Conservation (phyloP, 2,113 vertebrate species). For the Nothoprocta pentlandii region DNA sequence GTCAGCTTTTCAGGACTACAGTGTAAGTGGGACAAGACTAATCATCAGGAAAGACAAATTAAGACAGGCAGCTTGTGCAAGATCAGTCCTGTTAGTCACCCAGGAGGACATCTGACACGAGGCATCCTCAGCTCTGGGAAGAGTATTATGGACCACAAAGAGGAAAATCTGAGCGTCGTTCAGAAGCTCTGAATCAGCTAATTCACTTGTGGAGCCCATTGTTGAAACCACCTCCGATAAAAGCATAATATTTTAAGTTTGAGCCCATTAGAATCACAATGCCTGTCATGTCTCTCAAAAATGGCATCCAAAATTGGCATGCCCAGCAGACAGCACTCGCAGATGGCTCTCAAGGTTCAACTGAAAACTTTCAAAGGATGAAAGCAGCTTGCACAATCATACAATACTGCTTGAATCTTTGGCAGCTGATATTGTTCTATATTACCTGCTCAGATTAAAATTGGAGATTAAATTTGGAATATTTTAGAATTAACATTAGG, state of each 20-base stretch:
- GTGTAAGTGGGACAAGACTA: neutral
- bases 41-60: slow-evolving; percentile 30
- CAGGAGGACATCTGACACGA: neutral
- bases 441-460: neutral
- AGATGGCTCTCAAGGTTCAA: neutral
- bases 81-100: slow-evolving; percentile 25
- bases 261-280: neutral
- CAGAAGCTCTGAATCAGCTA: neutral
- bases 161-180: neutral
- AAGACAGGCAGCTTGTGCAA: neutral
- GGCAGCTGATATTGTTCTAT: neutral
- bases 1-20: slow-evolving; percentile 26
- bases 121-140: slow-evolving; percentile 1
- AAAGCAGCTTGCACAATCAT: neutral
- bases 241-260: neutral
- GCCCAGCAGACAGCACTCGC: neutral
- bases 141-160: fast-evolving
- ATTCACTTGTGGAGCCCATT: neutral
- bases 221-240: neutral
- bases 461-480: neutral
- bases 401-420: neutral
- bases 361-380: neutral
- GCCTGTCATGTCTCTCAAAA: neutral
- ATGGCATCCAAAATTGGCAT: neutral
- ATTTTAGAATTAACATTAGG: no score